Evolutionary conservation across 2,797 vertebrate species (phyloP).

Genomic region (Epinephelus malabaricus): DNA sequence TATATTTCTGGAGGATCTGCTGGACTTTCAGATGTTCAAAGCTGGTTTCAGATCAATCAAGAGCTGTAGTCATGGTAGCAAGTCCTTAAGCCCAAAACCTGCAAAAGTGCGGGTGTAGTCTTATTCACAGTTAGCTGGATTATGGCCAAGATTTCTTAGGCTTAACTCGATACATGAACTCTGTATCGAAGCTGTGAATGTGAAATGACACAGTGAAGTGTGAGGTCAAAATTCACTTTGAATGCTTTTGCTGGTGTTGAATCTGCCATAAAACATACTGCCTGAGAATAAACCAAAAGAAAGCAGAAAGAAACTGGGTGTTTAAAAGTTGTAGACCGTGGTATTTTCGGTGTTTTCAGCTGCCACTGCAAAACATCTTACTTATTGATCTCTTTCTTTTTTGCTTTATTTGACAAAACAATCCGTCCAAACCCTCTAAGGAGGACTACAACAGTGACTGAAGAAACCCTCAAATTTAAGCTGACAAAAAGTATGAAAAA

Average conservation of each 20-base stretch:
- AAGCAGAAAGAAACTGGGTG: neutral
- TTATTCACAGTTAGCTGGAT: no score
- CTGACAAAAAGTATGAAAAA: conserved; percentile 4
- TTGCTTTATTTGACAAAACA: conserved; percentile 34
- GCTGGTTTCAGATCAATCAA: no score
- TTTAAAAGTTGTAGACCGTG: neutral
- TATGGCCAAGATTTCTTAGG: no score
- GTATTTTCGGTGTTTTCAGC: neutral
- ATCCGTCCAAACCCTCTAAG: neutral
- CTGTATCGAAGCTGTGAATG: no score
- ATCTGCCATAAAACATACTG: neutral
- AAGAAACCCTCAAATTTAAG: conserved; percentile 26
- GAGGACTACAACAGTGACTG: neutral
- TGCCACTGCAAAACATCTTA: neutral
- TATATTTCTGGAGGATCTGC: no score
- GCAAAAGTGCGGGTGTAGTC: no score
- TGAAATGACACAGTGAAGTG: no score
- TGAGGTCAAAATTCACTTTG: no score
- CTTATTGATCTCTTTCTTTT: conserved; percentile 29
- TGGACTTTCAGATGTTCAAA: no score
- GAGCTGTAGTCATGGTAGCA: no score
- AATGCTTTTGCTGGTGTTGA: conserved; percentile 8
- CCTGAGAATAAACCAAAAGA: neutral
- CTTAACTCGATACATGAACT: no score
- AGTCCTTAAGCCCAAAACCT: no score